phyloP scores from a whole-genome alignment of 2,888 invertebrate species.

The Athalia rosae region DNA sequence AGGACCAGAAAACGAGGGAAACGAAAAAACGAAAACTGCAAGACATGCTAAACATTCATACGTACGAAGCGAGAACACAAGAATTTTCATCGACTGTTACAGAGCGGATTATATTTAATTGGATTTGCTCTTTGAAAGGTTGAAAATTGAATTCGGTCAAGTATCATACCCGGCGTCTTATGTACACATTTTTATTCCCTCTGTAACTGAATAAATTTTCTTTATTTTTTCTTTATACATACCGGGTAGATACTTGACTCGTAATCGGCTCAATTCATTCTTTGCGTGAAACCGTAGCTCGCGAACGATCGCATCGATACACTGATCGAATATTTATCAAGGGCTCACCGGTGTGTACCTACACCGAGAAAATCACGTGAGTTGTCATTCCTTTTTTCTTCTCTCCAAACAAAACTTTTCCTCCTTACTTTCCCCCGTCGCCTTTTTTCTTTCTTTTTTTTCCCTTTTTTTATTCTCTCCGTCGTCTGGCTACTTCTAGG shows the following conservation, averaged over 20 bases:
- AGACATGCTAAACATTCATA: background rate
- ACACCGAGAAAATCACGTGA: background rate
- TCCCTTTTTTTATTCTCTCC: background rate
- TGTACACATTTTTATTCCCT: constrained; percentile 15
- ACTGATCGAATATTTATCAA: constrained; percentile 23
- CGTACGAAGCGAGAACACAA: background rate
- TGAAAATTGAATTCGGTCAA: constrained; percentile 7
- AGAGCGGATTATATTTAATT: constrained; percentile 32
- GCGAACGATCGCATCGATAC: constrained; percentile 1
- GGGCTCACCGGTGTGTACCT: background rate
- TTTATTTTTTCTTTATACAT: background rate
- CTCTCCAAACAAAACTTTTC: too few species aligned
- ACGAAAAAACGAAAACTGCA: background rate
- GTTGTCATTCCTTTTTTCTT: background rate
- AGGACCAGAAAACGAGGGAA: background rate
- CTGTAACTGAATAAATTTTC: constrained; percentile 21
- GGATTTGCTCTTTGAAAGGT: constrained; percentile 26
- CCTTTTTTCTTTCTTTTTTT: background rate
- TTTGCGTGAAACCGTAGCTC: constrained; percentile 10
- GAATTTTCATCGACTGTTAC: background rate
- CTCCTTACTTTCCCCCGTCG: too few species aligned
- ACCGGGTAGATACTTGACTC: constrained; percentile 11
- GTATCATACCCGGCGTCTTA: background rate
- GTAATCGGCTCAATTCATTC: constrained; percentile 14
- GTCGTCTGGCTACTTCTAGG: background rate